Conservation (phyloP, 1,140 invertebrate genomes). For the Sminthurides bifidus region DNA sequence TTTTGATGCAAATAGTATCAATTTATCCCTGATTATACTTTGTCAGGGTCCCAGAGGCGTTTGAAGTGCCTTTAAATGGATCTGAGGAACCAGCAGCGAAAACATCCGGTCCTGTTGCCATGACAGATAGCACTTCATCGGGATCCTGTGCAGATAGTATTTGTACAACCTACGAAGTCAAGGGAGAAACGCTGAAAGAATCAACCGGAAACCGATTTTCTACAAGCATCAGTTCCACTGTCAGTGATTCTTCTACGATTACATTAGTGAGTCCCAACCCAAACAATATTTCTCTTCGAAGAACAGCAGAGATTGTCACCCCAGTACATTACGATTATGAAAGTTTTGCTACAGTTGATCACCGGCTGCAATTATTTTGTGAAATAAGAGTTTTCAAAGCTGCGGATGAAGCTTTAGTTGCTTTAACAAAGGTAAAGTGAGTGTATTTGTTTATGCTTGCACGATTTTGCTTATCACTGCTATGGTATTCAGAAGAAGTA, state of each 20-base stretch:
- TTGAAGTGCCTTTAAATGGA: not conserved
- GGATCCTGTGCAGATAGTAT: constrained; percentile 26
- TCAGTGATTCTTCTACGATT: not conserved
- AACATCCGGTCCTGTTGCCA: not conserved
- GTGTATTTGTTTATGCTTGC: not conserved
- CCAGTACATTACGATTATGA: constrained; percentile 27
- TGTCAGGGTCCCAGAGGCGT: not conserved
- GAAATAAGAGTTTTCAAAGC: constrained; percentile 26
- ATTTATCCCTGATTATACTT: not conserved
- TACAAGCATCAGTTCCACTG: constrained; percentile 3
- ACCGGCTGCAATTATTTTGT: constrained; percentile 25
- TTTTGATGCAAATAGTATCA: not conserved
- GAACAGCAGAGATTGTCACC: too few species aligned
- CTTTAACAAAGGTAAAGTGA: constrained; percentile 19
- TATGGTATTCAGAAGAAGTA: too few species aligned
- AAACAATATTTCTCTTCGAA: too few species aligned
- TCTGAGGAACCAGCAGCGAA: not conserved
- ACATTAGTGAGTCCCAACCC: constrained; percentile 5
- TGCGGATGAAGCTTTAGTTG: constrained; percentile 12
- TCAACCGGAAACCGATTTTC: constrained; percentile 4
- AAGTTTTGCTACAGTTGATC: constrained; percentile 22
- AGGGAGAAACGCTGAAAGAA: constrained; percentile 8
- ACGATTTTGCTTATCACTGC: not conserved
- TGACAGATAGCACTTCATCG: constrained; percentile 29
- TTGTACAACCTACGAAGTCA: constrained; percentile 27